Base-by-base conservation (phyloP, 2,113 vertebrate species). In the Nettapus auritus region DNA sequence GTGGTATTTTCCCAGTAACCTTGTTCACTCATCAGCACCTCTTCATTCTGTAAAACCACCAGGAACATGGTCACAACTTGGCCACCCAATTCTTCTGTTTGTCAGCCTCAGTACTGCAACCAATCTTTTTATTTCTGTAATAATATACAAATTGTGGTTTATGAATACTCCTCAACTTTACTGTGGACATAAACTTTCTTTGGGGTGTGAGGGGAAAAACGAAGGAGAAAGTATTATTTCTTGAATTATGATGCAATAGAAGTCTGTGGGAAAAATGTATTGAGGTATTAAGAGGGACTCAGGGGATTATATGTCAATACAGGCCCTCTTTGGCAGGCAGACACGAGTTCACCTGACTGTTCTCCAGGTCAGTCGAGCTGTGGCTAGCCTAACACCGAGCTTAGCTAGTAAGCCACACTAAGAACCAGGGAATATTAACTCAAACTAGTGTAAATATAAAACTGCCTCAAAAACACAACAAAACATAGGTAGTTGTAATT, bases 331-430 rank as follows among this genome's bases (percentile, higher is more conserved):
- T 70, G 67, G 70, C 73, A 94, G 94, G 70, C 73, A 92, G 82
- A 93, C 76, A 60, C 75, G 86, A 94, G 83, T 86, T 95, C 80
- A 86, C 88, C 83, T 83, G 69, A 81, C 78, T 88, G 31, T 56
- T 94, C 80, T 93, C 77, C 56, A 92, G 86, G 52, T 82, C 56
- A 84, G 28, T 63, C 59, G 69, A 70, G 50, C 21, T 78, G 68
- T 78, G 60, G 83, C 83, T 88, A 90, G 55, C n/a, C n/a, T 28
- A 74, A 67, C 34, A 64, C 28, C 33, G 38, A 81, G 80, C 22
- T 91, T 70, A 94, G 46, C 46, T 92, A 92, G 71, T 71, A 88
- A 81, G 42, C 71, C 34, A 8, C 26, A 21, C 68, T 84, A 75
- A 75, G 69, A 84, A 52, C 29, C 8, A 71, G 12, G 12, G 31